Percentiles rank a stretch among this genome's conserved stretches.
phyloP scores from a whole-genome alignment of 2,888 invertebrate genomes.

The Rhagophthalmus giganteus region DNA sequence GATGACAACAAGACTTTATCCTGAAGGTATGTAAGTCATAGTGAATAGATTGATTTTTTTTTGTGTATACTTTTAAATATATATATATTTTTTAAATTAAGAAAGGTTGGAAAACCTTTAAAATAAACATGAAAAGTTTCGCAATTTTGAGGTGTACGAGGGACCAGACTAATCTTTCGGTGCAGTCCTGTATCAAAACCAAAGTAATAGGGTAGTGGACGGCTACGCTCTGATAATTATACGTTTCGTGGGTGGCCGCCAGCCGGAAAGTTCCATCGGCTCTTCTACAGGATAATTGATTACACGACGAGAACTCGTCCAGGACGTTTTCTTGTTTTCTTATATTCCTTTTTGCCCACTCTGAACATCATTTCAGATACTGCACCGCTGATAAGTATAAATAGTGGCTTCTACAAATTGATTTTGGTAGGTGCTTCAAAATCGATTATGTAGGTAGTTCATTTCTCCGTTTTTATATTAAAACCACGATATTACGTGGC shows the following conservation, averaged over 20 bases:
- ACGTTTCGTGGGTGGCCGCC: constrained; percentile 41
- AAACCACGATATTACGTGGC: constrained; percentile 1
- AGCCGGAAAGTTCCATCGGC: constrained; percentile 30
- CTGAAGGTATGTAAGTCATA: constrained; percentile 22
- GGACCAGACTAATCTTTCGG: constrained; percentile 19
- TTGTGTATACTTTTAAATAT: constrained; percentile 17
- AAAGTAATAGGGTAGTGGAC: constrained; percentile 26
- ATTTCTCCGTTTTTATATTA: background rate
- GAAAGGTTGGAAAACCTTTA: background rate
- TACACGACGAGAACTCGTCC: constrained; percentile 38
- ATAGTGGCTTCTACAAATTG: constrained; percentile 38
- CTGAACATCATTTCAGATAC: constrained; percentile 37
- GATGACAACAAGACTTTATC: constrained; percentile 26
- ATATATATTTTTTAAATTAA: constrained; percentile 1
- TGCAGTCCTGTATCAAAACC: constrained; percentile 16
- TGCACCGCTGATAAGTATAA: constrained; percentile 40
- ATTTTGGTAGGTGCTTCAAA: constrained; percentile 35
- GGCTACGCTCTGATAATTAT: constrained; percentile 39
- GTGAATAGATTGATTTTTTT: constrained; percentile 20
- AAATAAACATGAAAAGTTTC: constrained; percentile 1
- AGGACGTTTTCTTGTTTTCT: constrained; percentile 36
- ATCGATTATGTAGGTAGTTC: constrained; percentile 31
- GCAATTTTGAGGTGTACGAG: background rate
- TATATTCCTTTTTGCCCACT: constrained; percentile 36
- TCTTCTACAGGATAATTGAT: constrained; percentile 37